These are phyloP conservation scores for Rallus limicola DNA, from an alignment of 2,113 vertebrate species.

Conservation along the genomic window DNA sequence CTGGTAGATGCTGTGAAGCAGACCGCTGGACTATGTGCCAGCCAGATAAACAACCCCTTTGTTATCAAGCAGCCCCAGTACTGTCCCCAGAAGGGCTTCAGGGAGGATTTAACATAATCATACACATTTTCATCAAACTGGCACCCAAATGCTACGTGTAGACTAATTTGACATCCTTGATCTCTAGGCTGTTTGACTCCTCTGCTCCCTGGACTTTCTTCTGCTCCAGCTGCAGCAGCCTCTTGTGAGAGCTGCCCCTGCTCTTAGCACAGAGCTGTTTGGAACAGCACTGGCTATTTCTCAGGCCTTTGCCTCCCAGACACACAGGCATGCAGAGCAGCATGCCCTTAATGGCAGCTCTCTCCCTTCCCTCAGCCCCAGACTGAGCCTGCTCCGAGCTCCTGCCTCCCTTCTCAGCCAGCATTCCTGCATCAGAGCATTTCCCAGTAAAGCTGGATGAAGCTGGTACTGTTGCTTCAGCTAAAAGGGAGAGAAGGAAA, in stretches of 20 bases:
- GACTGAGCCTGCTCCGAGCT: background rate
- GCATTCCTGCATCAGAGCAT: background rate
- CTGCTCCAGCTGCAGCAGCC: background rate
- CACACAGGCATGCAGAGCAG: background rate
- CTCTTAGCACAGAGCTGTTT: background rate
- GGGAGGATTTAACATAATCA: background rate
- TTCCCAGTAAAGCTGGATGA: background rate
- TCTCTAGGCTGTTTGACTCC: background rate
- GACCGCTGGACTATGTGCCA: background rate
- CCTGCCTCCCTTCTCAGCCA: background rate
- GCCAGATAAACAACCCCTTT: slow-evolving; percentile 36
- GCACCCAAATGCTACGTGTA: fast-evolving
- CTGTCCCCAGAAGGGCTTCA: background rate
- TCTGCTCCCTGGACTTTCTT: background rate
- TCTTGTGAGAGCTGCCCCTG: background rate
- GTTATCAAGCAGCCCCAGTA: slow-evolving; percentile 20
- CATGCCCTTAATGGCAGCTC: background rate
- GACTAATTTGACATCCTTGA: background rate
- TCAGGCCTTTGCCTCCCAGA: background rate
- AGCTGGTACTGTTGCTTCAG: background rate
- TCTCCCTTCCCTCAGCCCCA: background rate
- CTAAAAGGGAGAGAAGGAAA: background rate
- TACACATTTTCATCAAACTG: background rate
- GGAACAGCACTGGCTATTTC: background rate
- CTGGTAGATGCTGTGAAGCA: background rate